Base-by-base conservation (phyloP, 2,888 invertebrate genomes). In the Polydrusus cervinus region DNA sequence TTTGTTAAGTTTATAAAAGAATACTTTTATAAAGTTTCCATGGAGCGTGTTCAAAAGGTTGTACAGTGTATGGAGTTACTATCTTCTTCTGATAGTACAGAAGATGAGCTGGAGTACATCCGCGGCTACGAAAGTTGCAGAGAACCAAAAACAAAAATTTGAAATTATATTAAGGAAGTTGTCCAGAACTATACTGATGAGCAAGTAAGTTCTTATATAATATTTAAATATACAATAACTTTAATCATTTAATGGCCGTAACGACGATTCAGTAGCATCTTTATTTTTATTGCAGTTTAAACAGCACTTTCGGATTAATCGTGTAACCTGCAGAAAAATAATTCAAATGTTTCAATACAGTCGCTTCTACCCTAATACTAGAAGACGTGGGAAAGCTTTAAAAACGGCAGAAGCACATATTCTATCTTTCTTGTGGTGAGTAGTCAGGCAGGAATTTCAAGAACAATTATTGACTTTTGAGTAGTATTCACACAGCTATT, bases 371-470 rank as follows among this genome's bases (percentile, higher is more conserved):
- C 47, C 47, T 47, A 9, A 16, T 3, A n/a, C 3, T 5, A 47
- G 14, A 16, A 47, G 16, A 14, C 47, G 16, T 16, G 47, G 47
- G 16, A 47, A 47, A 47, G 14, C 3, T 16, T 3, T n/a, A 16
- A 47, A 47, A 47, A 47, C 14, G 3, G n/a, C 3, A 3, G 14
- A 6, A 16, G n/a, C n/a, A n/a, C n/a, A n/a, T n/a, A n/a, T n/a
- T n/a, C n/a, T n/a, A n/a, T n/a, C n/a, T n/a, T n/a, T 47, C 16
- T 47, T 47, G 47, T 47, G 47, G 47, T 47, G 16, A n/a, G 16
- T n/a, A 9, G 16, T 47, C n/a, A n/a, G n/a, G n/a, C n/a, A n/a
- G n/a, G n/a, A n/a, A n/a, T n/a, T n/a, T n/a, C n/a, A n/a, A n/a
- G n/a, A n/a, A n/a, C n/a, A n/a, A n/a, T n/a, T n/a, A n/a, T n/a